Evolutionary conservation across 2,797 vertebrate genomes (phyloP).

Genomic region (Chloroceryle inda): DNA sequence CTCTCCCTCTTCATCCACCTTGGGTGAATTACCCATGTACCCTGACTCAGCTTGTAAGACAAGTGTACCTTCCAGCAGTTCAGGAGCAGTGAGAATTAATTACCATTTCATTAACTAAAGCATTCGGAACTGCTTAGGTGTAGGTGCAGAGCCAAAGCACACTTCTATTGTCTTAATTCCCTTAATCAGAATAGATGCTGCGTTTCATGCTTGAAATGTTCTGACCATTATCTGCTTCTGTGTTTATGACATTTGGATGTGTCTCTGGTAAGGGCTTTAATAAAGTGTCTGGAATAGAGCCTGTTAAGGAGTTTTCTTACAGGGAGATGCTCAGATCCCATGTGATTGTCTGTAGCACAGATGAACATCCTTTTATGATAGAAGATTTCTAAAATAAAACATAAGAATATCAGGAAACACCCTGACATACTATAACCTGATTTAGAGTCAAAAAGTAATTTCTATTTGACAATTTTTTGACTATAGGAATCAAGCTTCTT

Average conservation of each 20-base stretch:
- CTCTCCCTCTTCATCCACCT: background rate
- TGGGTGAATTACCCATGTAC: background rate
- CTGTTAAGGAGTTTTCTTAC: slow-evolving; percentile 14
- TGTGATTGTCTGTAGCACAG: background rate
- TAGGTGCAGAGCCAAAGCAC: background rate
- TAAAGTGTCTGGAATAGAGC: slow-evolving; percentile 29
- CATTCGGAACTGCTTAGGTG: background rate
- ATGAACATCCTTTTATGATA: background rate
- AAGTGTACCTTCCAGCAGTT: background rate
- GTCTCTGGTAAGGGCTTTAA: slow-evolving; percentile 37
- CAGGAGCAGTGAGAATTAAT: slow-evolving; percentile 3
- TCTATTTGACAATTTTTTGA: background rate
- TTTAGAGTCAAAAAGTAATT: slow-evolving; percentile 2
- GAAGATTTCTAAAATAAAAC: background rate
- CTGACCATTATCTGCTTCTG: slow-evolving; percentile 30
- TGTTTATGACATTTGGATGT: slow-evolving; percentile 40
- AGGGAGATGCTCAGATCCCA: slow-evolving; percentile 24
- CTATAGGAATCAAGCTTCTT: background rate
- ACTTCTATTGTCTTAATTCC: background rate
- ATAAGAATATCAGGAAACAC: background rate
- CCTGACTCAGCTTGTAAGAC: background rate
- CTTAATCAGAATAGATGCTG: background rate
- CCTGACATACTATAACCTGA: background rate
- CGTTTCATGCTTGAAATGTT: slow-evolving; percentile 14
- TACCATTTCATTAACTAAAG: background rate